phyloP scores from a whole-genome alignment of 2,797 vertebrate species.

The Mionectes olivaceus region DNA sequence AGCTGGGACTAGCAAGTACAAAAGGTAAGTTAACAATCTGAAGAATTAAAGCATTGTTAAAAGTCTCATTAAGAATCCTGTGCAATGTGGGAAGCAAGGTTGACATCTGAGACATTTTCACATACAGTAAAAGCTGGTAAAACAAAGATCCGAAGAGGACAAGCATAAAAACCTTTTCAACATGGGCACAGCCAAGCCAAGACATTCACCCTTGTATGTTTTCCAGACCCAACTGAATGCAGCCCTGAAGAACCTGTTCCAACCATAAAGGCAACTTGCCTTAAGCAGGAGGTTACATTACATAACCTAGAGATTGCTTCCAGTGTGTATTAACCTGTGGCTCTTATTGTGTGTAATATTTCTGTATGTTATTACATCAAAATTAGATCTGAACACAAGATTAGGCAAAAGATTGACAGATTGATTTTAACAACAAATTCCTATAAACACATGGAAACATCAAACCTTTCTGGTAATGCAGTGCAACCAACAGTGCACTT shows the following conservation, averaged over 20 bases:
- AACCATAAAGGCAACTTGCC: neutral
- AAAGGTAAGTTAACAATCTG: neutral
- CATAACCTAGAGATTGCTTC: neutral
- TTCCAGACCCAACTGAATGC: neutral
- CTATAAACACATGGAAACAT: neutral
- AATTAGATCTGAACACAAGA: neutral
- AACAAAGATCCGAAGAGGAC: neutral
- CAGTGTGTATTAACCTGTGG: neutral
- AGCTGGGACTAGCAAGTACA: neutral
- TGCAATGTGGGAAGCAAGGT: neutral
- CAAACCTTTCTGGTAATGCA: neutral
- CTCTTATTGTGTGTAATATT: fast-evolving
- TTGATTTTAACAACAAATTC: neutral
- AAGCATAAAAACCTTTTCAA: neutral
- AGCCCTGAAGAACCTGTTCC: neutral
- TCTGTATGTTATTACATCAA: neutral
- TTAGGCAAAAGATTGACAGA: neutral
- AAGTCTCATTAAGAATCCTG: neutral
- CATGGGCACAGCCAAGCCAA: neutral
- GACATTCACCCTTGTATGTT: neutral
- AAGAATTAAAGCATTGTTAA: neutral
- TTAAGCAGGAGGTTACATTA: neutral
- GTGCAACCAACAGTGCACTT: neutral
- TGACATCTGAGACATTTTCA: neutral
- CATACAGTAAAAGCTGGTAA: neutral